These are phyloP conservation scores for Sialia sialis DNA, from an alignment of 2,113 vertebrate species.

Conservation along the genomic window DNA sequence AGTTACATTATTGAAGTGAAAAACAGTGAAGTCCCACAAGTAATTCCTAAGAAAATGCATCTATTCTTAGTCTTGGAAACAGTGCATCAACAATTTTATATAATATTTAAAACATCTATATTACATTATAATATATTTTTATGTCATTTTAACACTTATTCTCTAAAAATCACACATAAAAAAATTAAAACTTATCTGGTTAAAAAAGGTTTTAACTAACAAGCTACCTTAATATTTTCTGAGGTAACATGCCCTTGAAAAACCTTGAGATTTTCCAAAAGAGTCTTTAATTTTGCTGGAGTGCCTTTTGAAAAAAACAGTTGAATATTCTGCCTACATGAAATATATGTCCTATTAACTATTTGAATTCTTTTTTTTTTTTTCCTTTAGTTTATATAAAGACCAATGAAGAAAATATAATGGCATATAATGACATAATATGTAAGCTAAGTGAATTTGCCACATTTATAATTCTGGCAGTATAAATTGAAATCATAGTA, in stretches of 20 bases:
- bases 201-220: background rate
- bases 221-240: background rate
- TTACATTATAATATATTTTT: background rate
- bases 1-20: background rate
- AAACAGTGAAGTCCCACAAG: background rate
- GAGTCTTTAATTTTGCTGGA: background rate
- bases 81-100: background rate
- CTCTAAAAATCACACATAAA: background rate
- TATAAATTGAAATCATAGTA: background rate
- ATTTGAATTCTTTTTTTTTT: background rate
- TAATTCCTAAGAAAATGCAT: background rate
- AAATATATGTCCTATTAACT: background rate
- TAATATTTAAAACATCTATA: background rate
- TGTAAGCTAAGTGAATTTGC: background rate
- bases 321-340: background rate
- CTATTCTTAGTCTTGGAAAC: background rate
- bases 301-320: background rate
- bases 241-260: background rate
- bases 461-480: background rate
- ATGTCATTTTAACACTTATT: background rate
- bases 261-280: background rate
- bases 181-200: background rate
- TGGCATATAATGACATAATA: background rate
- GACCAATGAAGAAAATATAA: background rate
- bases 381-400: background rate